Conservation (phyloP, 2,113 vertebrate genomes). For the Noturus placidus region DNA sequence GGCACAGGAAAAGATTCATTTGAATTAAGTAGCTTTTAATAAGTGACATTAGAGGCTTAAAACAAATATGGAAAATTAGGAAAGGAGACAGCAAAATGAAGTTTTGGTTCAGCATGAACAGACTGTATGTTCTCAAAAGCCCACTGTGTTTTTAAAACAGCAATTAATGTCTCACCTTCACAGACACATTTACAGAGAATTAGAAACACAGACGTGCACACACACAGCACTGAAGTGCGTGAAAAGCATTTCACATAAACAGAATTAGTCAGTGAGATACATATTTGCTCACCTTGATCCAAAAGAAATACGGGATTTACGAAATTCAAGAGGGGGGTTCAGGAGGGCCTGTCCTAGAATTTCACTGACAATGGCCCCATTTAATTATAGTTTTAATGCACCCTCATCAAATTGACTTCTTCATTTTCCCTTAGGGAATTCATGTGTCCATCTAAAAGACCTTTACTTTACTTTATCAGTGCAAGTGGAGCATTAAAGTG, state of each 20-base stretch:
- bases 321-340: not conserved
- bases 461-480: not conserved
- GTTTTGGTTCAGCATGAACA: constrained; percentile 22
- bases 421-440: not conserved
- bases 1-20: constrained; percentile 33
- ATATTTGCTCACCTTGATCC: not conserved
- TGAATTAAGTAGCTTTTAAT: constrained; percentile 51
- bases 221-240: not conserved
- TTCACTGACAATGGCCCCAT: not conserved
- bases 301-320: not conserved
- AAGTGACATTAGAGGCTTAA: constrained; percentile 39
- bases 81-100: not conserved
- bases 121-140: constrained; percentile 19
- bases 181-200: constrained; percentile 4
- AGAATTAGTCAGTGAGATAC: constrained; percentile 38
- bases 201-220: constrained; percentile 18
- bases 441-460: not conserved
- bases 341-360: not conserved
- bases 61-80: constrained; percentile 22
- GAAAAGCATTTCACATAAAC: constrained; percentile 22
- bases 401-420: not conserved
- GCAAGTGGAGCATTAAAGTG: not conserved
- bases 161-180: constrained; percentile 38
- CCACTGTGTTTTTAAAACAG: constrained; percentile 20
- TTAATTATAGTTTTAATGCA: not conserved